phyloP scores from a whole-genome alignment of 2,888 invertebrate genomes.

The Hoplodrina blanda region DNA sequence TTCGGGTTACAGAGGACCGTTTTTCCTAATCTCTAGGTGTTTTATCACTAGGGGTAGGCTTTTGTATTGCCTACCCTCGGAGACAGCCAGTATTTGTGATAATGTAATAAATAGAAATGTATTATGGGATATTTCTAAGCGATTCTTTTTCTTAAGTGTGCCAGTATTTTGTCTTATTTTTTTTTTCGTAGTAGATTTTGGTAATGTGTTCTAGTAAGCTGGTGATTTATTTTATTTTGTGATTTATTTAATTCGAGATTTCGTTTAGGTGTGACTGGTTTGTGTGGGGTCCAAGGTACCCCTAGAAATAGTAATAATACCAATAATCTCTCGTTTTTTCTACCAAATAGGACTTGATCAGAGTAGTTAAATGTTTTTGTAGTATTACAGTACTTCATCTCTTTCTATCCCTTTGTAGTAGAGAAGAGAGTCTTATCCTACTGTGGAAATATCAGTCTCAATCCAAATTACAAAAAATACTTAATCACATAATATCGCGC shows the following conservation, averaged over 20 bases:
- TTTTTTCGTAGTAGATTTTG: constrained; percentile 40
- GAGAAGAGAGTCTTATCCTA: no score
- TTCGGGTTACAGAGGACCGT: constrained; percentile 21
- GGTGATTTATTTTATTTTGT: constrained; percentile 33
- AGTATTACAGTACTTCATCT: no score
- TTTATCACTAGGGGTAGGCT: constrained; percentile 38
- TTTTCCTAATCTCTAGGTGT: constrained; percentile 50
- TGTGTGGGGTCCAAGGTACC: not conserved
- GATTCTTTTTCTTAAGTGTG: constrained; percentile 33
- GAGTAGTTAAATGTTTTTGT: no score
- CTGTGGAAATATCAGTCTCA: not conserved
- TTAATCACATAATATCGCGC: no score
- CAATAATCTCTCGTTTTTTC: no score
- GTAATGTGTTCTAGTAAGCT: constrained; percentile 14
- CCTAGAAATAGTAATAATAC: no score
- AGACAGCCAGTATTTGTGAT: constrained; percentile 44
- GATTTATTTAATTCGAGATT: constrained; percentile 1
- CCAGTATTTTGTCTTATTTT: constrained; percentile 38
- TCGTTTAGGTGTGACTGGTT: not conserved
- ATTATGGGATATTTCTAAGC: constrained; percentile 34
- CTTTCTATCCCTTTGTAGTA: no score
- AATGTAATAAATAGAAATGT: constrained; percentile 39
- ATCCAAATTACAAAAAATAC: no score
- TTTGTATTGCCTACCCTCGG: constrained; percentile 33
- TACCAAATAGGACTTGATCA: no score